These are phyloP conservation scores for Leptinotarsa undecemlineata DNA, from an alignment of 1,140 invertebrate genomes.

Conservation along the genomic window DNA sequence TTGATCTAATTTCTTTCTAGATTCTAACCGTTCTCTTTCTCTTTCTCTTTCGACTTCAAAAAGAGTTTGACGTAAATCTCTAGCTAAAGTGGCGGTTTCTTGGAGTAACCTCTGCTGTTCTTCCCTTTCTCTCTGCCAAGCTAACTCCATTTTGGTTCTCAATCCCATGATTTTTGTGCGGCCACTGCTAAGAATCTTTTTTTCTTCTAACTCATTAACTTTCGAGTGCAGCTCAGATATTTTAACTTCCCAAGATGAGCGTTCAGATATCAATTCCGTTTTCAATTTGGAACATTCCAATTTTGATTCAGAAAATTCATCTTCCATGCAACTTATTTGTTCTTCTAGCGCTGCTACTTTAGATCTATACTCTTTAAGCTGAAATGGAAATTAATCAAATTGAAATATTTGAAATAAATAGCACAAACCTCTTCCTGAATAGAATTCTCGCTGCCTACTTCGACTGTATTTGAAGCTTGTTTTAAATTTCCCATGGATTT, in stretches of 20 bases:
- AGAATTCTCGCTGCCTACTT: conserved; percentile 37
- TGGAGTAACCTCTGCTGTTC: conserved; percentile 88
- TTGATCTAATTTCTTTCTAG: conserved; percentile 82
- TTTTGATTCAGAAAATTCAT: conserved; percentile 82
- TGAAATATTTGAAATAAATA: conserved; percentile 22
- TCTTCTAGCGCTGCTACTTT: conserved; percentile 76
- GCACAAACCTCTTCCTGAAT: conserved; percentile 61
- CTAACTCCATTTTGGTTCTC: conserved; percentile 86
- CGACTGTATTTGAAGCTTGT: conserved; percentile 50
- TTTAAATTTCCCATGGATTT: conserved; percentile 81
- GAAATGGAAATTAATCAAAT: conserved; percentile 34
- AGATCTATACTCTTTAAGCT: conserved; percentile 63
- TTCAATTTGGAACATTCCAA: conserved; percentile 83
- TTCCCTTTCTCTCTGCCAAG: conserved; percentile 94
- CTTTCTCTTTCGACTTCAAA: conserved; percentile 87
- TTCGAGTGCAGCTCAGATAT: conserved; percentile 87
- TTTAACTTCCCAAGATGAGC: conserved; percentile 85
- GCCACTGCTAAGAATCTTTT: conserved; percentile 75
- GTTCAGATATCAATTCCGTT: conserved; percentile 87
- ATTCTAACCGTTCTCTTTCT: conserved; percentile 85
- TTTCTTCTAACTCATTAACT: conserved; percentile 90
- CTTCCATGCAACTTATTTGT: conserved; percentile 82
- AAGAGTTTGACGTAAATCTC: conserved; percentile 84
- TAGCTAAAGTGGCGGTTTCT: conserved; percentile 87
- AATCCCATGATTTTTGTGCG: conserved; percentile 82